Conservation (phyloP, 2,797 vertebrate genomes). For the Cirrhinus mrigala region DNA sequence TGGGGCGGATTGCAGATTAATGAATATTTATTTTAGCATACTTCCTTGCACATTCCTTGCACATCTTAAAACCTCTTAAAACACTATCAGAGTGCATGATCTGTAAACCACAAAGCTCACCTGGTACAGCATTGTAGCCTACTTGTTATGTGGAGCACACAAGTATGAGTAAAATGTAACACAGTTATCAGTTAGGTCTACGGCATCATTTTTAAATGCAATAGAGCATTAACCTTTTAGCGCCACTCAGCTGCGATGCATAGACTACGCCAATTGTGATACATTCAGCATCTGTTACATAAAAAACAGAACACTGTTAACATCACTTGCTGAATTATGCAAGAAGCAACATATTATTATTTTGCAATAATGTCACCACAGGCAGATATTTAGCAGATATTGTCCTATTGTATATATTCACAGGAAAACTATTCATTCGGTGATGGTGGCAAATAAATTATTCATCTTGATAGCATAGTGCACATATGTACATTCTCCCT, state of each 20-base stretch:
- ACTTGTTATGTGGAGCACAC: too few relatives aligned
- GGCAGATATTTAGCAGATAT: neutral
- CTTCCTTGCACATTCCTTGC: neutral
- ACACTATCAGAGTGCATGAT: neutral
- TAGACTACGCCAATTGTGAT: neutral
- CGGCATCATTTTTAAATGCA: neutral
- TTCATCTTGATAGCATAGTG: neutral
- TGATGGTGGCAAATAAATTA: conserved; percentile 45
- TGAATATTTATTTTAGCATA: too few relatives aligned
- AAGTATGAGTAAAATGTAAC: neutral
- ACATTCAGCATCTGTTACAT: conserved; percentile 5
- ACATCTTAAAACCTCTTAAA: neutral
- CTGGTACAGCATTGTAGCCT: neutral
- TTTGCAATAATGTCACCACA: neutral
- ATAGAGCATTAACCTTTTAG: neutral
- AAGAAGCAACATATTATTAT: neutral
- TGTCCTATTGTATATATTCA: neutral
- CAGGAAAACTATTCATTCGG: neutral
- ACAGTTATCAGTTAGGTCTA: neutral
- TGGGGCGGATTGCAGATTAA: too few relatives aligned
- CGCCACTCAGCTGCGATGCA: neutral
- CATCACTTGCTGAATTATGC: neutral
- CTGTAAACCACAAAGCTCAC: neutral
- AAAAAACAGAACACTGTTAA: neutral
- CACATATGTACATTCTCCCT: neutral